phyloP scores from a whole-genome alignment of 2,797 vertebrate genomes.

The Amblyraja radiata region DNA sequence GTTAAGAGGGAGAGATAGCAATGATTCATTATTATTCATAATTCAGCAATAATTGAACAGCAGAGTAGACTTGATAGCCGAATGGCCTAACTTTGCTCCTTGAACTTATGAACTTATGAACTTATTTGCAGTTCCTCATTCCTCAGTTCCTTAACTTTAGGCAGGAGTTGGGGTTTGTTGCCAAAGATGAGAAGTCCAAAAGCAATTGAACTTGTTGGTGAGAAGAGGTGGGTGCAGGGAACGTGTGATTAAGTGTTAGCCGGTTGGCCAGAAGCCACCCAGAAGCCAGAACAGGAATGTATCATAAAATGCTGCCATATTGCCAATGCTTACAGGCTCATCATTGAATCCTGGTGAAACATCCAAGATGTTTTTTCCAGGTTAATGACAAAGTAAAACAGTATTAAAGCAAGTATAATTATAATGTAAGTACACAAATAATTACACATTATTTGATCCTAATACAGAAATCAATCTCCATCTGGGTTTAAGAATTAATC shows the following conservation, averaged over 20 bases:
- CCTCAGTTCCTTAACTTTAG: not conserved
- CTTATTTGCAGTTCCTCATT: too few species aligned
- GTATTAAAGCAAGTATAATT: too few species aligned
- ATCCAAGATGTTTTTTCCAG: not conserved
- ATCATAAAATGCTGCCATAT: not conserved
- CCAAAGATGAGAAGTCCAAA: not conserved
- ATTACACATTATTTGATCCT: too few species aligned
- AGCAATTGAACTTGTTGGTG: not conserved
- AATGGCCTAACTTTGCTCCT: too few species aligned
- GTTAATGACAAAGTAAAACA: not conserved
- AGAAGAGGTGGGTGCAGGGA: not conserved
- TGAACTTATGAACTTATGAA: too few species aligned
- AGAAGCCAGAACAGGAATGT: not conserved
- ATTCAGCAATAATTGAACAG: too few species aligned
- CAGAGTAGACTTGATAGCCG: too few species aligned
- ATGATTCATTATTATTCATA: not conserved
- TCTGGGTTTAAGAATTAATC: too few species aligned
- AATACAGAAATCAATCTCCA: too few species aligned
- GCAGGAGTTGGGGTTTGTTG: not conserved
- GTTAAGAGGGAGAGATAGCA: not conserved
- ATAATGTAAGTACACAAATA: too few species aligned
- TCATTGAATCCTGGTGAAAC: not conserved
- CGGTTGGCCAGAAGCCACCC: not conserved
- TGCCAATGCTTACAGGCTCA: not conserved
- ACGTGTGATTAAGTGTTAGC: not conserved